Conservation (phyloP, 2,888 invertebrate species). For the Sinotaia quadrata region DNA sequence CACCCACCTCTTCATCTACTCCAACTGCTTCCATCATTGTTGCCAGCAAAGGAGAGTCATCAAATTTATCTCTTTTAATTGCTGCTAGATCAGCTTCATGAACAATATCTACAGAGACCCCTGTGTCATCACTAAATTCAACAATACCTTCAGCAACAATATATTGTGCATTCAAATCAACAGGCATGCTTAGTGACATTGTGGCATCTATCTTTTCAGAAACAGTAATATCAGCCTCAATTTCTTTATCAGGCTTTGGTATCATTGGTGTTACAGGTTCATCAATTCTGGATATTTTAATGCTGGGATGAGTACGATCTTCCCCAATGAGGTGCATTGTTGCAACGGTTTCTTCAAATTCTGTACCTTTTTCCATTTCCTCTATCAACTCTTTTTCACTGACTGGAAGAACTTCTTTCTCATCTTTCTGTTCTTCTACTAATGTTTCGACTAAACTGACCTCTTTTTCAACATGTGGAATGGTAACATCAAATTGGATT, state of each 20-base stretch:
- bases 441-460: not conserved
- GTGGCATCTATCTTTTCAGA: constrained; percentile 31
- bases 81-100: not conserved
- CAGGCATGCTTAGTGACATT: not conserved
- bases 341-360: constrained; percentile 33
- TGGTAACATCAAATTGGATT: constrained; percentile 12
- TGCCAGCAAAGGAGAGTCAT: constrained; percentile 18
- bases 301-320: no score
- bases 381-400: constrained; percentile 9
- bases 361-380: constrained; percentile 16
- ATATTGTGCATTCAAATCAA: constrained; percentile 68
- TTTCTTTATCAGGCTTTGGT: constrained; percentile 72
- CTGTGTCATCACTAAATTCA: constrained; percentile 46
- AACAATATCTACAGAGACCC: constrained; percentile 16
- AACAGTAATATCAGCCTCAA: constrained; percentile 70
- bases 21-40: constrained; percentile 10
- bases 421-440: constrained; percentile 53
- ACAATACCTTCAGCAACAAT: constrained; percentile 39
- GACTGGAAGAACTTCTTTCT: constrained; percentile 52
- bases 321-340: no score
- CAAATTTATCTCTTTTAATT: constrained; percentile 2
- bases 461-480: constrained; percentile 24
- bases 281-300: constrained; percentile 28
- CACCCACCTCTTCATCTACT: constrained; percentile 28
- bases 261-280: constrained; percentile 58